Conservation (phyloP, 2,888 invertebrate genomes). For the Ethmia dodecea region DNA sequence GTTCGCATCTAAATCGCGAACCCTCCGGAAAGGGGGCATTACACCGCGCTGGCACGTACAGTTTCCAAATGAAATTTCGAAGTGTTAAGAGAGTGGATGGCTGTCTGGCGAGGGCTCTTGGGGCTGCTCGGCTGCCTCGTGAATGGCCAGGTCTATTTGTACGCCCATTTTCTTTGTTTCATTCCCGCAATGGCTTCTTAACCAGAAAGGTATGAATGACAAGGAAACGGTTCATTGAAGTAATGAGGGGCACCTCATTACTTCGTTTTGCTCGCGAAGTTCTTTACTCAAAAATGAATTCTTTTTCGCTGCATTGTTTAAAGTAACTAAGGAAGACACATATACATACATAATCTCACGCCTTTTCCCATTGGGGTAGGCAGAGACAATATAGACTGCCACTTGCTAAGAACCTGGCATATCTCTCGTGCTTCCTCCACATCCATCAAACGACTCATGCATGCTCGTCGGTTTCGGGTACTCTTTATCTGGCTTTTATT, state of each 20-base stretch:
- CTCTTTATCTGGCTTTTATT: too few species aligned
- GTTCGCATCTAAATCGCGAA: conserved; percentile 45
- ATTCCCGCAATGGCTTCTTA: conserved; percentile 25
- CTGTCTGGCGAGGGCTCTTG: conserved; percentile 31
- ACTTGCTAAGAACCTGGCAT: too few species aligned
- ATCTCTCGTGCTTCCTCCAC: too few species aligned
- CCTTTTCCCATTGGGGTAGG: too few species aligned
- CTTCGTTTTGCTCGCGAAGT: too few species aligned
- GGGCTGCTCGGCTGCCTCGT: conserved; percentile 32
- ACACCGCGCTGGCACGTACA: conserved; percentile 60
- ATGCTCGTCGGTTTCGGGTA: too few species aligned
- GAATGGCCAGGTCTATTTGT: conserved; percentile 39
- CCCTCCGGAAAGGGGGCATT: conserved; percentile 54
- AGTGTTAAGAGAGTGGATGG: conserved; percentile 45
- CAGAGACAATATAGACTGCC: too few species aligned
- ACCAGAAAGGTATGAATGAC: conserved; percentile 26
- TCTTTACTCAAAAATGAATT: too few species aligned
- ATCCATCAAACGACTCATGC: too few species aligned
- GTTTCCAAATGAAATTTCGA: conserved; percentile 66
- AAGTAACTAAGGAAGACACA: too few species aligned
- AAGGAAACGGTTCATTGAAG: conserved; percentile 21
- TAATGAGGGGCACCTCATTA: conserved; percentile 16
- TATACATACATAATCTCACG: too few species aligned
- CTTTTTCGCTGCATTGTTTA: too few species aligned
- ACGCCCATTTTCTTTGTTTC: conserved; percentile 36